Conservation (phyloP, 2,113 vertebrate species). For the Actenoides hombroni region DNA sequence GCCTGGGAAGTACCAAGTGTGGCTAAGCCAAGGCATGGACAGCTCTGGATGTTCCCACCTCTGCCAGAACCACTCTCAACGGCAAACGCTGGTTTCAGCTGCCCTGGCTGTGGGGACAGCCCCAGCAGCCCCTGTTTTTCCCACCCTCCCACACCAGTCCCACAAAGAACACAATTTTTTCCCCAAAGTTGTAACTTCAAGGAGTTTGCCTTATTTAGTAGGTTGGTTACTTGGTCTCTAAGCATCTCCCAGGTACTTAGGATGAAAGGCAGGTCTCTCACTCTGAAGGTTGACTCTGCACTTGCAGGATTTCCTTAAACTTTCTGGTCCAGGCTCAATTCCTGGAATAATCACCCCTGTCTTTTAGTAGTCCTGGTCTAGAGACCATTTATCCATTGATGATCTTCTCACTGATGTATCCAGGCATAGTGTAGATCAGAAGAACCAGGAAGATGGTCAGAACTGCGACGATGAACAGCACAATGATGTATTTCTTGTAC, state of each 20-base stretch:
- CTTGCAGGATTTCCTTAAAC: not conserved
- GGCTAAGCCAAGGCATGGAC: not conserved
- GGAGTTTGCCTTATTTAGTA: not conserved
- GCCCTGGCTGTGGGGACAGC: not conserved
- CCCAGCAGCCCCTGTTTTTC: not conserved
- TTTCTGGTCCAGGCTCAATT: not conserved
- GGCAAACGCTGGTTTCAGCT: not conserved
- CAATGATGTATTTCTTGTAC: slow-evolving; percentile 88
- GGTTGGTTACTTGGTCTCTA: not conserved
- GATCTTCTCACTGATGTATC: slow-evolving; percentile 85
- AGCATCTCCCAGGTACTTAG: not conserved
- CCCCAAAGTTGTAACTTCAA: not conserved
- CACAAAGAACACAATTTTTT: not conserved
- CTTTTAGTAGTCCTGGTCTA: not conserved
- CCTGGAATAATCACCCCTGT: not conserved
- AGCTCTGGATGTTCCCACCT: not conserved
- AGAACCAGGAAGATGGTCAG: slow-evolving; percentile 85
- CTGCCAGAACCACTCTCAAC: not conserved
- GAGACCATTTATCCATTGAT: slow-evolving; percentile 77
- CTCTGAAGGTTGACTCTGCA: not conserved
- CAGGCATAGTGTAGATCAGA: slow-evolving; percentile 87
- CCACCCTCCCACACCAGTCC: not conserved
- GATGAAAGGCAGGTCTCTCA: not conserved
- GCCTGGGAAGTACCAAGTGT: not conserved
- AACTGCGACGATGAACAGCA: slow-evolving; percentile 78